A percentile compares a stretch with the other conserved stretches of the same genome.
Conservation (phyloP, 1,140 invertebrate genomes). For the Drosophila ercepeae region DNA sequence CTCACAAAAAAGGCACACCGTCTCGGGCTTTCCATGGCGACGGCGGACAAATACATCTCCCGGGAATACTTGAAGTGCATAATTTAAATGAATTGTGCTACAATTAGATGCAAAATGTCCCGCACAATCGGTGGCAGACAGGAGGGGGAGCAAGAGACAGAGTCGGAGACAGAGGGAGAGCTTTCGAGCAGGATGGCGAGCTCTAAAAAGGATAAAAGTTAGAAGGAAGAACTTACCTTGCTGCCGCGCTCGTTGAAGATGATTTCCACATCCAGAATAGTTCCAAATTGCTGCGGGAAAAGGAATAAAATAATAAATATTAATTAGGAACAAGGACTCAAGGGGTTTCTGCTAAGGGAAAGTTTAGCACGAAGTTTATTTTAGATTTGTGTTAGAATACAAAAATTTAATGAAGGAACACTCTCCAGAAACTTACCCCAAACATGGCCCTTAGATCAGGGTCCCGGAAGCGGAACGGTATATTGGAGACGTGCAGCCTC, state of each 20-base stretch:
- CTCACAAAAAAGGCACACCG: constrained; percentile 8
- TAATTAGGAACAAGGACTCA: constrained; percentile 5
- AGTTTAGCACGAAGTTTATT: too few relatives aligned
- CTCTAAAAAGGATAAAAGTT: constrained; percentile 12
- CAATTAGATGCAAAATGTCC: constrained; percentile 58
- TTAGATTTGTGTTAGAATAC: too few relatives aligned
- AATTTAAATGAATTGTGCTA: constrained; percentile 67
- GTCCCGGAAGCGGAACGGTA: constrained; percentile 99
- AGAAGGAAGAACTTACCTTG: constrained; percentile 92
- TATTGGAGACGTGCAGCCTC: constrained; percentile 98
- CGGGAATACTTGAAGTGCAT: constrained; percentile 50
- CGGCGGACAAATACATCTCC: constrained; percentile 43
- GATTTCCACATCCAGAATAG: constrained; percentile 99
- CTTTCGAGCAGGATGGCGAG: constrained; percentile 1
- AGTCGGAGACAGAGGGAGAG: too few relatives aligned
- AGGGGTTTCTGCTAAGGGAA: not conserved
- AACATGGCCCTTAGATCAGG: constrained; percentile 98
- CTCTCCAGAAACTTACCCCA: constrained; percentile 89
- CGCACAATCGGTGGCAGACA: constrained; percentile 27
- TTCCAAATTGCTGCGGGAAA: constrained; percentile 94
- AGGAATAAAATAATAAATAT: constrained; percentile 73
- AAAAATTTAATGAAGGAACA: not conserved
- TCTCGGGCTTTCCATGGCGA: constrained; percentile 33
- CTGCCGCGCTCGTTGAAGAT: constrained; percentile 99
- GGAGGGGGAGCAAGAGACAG: not conserved